A percentile compares a stretch with the other conserved stretches of the same genome.
These are phyloP conservation scores for Synchiropus splendidus DNA, from an alignment of 2,113 vertebrate genomes.

Conservation along the genomic window DNA sequence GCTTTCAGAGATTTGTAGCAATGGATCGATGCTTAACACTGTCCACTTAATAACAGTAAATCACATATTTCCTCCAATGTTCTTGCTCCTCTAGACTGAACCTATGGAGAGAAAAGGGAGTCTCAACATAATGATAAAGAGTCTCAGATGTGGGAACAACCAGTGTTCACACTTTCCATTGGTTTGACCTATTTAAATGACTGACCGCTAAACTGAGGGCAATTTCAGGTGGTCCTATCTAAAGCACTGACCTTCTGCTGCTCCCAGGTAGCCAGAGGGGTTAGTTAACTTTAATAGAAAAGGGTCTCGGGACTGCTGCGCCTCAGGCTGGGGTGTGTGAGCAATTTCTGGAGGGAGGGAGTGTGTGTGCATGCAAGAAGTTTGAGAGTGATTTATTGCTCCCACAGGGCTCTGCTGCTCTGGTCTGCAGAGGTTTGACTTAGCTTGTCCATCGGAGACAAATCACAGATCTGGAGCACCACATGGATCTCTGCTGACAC, in stretches of 20 bases:
- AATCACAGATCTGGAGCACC: conserved; percentile 37
- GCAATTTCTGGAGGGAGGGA: conserved; percentile 21
- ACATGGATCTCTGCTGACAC: conserved; percentile 12
- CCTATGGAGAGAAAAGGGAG: no score
- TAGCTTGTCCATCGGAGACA: conserved; percentile 45
- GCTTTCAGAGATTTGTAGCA: no score
- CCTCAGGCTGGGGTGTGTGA: conserved; percentile 23
- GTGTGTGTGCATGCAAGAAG: conserved; percentile 23
- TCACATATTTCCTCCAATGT: no score
- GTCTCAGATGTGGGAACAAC: no score
- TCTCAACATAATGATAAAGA: no score
- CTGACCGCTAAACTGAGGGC: no score
- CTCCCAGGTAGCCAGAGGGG: conserved; percentile 22
- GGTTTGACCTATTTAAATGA: no score
- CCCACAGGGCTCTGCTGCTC: conserved; percentile 31
- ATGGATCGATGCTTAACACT: no score
- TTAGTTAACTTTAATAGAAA: conserved; percentile 26
- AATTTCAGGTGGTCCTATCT: no score
- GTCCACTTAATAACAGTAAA: no score
- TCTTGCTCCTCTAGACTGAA: no score
- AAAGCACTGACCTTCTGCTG: neutral
- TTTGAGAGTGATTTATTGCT: conserved; percentile 43
- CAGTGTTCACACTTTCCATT: no score
- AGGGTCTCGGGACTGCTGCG: conserved; percentile 5
- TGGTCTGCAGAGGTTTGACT: conserved; percentile 44